Evolutionary conservation across 2,888 invertebrate genomes (phyloP).

Genomic region (Augiades crinisus): DNA sequence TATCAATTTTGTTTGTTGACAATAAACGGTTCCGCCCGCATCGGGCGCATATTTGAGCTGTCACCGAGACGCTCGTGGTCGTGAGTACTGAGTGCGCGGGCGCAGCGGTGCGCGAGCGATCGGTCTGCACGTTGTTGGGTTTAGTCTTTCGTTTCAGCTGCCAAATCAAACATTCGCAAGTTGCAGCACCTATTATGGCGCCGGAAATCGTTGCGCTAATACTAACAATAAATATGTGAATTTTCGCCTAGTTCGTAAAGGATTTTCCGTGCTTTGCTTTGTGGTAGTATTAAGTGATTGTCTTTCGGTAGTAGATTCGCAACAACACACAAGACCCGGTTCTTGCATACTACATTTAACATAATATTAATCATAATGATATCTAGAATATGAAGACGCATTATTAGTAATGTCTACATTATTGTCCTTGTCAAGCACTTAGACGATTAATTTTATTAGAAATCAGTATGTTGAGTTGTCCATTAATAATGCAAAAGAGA

Average conservation of each 20-base stretch:
- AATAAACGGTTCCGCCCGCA: constrained; percentile 14
- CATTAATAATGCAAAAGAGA: too few relatives aligned
- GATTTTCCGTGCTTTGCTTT: too few relatives aligned
- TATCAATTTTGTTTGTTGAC: not conserved
- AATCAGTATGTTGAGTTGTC: too few relatives aligned
- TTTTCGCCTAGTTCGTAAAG: not conserved
- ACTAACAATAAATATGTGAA: not conserved
- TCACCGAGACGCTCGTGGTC: constrained; percentile 1
- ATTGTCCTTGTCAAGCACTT: too few relatives aligned
- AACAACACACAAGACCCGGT: too few relatives aligned
- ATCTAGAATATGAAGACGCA: too few relatives aligned
- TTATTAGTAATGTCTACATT: too few relatives aligned
- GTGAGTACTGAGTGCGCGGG: constrained; percentile 10
- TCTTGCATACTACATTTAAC: too few relatives aligned
- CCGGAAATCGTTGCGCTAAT: not conserved
- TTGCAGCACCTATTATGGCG: not conserved
- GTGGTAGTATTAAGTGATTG: too few relatives aligned
- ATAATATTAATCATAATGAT: too few relatives aligned
- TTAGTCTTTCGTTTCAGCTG: constrained; percentile 1
- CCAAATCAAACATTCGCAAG: constrained; percentile 6
- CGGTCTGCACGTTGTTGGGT: not conserved
- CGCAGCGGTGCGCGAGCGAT: constrained; percentile 1
- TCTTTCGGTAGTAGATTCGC: too few relatives aligned
- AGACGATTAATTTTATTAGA: too few relatives aligned
- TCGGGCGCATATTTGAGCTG: constrained; percentile 15